Evolutionary conservation across 2,113 vertebrate species (phyloP).

Genomic region (Mola mola): DNA sequence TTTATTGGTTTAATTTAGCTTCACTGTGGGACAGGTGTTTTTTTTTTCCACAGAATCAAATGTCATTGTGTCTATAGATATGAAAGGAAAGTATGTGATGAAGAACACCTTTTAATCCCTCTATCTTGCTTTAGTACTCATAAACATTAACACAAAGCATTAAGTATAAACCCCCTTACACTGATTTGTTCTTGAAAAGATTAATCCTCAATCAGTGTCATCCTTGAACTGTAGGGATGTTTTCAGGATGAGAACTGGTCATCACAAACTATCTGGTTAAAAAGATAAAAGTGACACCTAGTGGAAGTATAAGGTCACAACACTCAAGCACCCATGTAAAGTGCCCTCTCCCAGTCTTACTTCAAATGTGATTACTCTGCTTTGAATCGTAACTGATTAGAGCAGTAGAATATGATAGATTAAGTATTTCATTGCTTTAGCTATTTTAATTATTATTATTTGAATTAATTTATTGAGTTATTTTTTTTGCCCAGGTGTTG

Average conservation of each 20-base stretch:
- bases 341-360: background rate
- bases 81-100: background rate
- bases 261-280: conserved; percentile 4
- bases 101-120: conserved; percentile 5
- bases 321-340: background rate
- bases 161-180: conserved; percentile 13
- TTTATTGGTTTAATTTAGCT: conserved; percentile 23
- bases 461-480: no score
- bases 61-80: conserved; percentile 23
- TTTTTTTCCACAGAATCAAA: conserved; percentile 22
- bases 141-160: conserved; percentile 7
- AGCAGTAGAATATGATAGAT: no score
- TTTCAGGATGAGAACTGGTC: background rate
- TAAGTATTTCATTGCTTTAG: no score
- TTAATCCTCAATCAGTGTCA: conserved; percentile 1
- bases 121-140: conserved; percentile 1
- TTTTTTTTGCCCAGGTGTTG: no score
- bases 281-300: conserved; percentile 76
- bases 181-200: conserved; percentile 7
- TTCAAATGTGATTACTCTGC: no score
- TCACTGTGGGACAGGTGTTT: conserved; percentile 7
- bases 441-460: no score
- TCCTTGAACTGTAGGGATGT: background rate
- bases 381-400: no score
- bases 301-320: conserved; percentile 52